Conservation (phyloP, 2,113 vertebrate species). For the Megaceryle maxima region DNA sequence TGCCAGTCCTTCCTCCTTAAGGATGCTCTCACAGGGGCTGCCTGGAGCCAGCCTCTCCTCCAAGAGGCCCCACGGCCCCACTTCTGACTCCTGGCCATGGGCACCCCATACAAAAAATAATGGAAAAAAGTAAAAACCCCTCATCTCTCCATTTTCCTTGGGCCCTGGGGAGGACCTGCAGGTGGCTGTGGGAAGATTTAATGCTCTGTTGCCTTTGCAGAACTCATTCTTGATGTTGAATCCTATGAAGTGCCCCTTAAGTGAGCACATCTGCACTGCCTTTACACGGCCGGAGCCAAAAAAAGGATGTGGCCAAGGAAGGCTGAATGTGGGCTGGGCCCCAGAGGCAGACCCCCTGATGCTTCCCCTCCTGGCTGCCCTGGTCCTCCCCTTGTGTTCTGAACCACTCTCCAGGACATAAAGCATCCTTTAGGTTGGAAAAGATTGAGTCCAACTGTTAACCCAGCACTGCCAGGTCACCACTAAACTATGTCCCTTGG, state of each 20-base stretch:
- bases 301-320: accelerated
- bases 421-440: not conserved
- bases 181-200: not conserved
- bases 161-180: not conserved
- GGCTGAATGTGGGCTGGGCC: not conserved
- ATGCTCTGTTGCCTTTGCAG: accelerated
- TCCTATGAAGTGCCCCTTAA: too few species aligned
- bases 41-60: not conserved
- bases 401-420: too few species aligned
- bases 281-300: not conserved
- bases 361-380: not conserved
- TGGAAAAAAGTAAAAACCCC: not conserved
- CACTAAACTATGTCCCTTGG: not conserved
- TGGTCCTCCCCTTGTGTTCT: accelerated
- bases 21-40: not conserved
- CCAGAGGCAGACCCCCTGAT: too few species aligned
- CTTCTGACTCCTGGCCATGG: not conserved
- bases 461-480: not conserved
- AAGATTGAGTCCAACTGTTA: not conserved
- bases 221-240: not conserved
- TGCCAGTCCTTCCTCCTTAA: not conserved
- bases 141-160: not conserved
- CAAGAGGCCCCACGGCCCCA: not conserved
- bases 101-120: accelerated
- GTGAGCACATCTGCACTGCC: not conserved